Percentiles rank a stretch among this genome's conserved stretches.
Conservation (phyloP, 2,113 vertebrate genomes). For the Alethe castanea region DNA sequence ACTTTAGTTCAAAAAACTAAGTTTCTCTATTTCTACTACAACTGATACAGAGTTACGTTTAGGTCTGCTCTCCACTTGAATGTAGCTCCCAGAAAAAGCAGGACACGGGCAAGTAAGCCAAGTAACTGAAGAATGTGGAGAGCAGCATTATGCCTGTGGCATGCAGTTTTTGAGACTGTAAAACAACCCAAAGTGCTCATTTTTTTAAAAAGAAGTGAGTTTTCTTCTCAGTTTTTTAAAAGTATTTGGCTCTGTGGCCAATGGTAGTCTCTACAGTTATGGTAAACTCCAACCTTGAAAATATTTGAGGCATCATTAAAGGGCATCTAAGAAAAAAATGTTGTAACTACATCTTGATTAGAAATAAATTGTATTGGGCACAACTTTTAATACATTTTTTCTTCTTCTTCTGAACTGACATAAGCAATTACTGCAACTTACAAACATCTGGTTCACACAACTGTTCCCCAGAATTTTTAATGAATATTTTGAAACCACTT, state of each 20-base stretch:
- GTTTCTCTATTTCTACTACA: not conserved
- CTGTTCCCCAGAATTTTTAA: not conserved
- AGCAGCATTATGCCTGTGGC: not conserved
- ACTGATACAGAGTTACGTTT: not conserved
- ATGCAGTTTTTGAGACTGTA: not conserved
- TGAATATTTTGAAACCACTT: not conserved
- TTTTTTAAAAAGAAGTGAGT: not conserved
- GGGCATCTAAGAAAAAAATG: not conserved
- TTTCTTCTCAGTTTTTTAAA: not conserved
- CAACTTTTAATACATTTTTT: not conserved
- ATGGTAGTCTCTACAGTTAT: not conserved
- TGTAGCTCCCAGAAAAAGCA: not conserved
- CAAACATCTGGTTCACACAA: not conserved
- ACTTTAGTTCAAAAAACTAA: not conserved
- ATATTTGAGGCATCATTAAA: not conserved
- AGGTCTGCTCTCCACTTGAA: not conserved
- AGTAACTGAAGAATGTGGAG: not conserved
- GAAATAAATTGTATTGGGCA: not conserved
- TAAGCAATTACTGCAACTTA: not conserved
- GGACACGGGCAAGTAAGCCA: fast-evolving
- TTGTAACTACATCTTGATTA: not conserved
- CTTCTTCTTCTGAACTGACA: not conserved
- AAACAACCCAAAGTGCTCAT: not conserved
- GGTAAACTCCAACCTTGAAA: not conserved
- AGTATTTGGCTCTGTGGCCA: not conserved